phyloP scores from a whole-genome alignment of 1,140 invertebrate species.

The Mylabris phalerata region DNA sequence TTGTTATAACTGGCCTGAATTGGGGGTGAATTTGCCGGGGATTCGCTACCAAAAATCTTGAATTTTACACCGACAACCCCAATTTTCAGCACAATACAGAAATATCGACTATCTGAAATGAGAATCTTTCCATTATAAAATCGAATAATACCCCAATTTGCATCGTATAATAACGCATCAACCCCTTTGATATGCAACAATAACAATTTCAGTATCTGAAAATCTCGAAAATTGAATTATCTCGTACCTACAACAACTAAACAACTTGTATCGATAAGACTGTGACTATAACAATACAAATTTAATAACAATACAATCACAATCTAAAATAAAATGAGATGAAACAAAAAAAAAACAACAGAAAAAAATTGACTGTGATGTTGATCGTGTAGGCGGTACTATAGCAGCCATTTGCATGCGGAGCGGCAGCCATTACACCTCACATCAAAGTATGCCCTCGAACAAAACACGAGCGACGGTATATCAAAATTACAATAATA shows the following conservation, averaged over 20 bases:
- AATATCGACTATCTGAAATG: too few species aligned
- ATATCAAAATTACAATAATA: constrained; percentile 23
- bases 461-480: constrained; percentile 23
- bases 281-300: not conserved
- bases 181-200: not conserved
- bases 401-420: constrained; percentile 32
- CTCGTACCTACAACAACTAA: too few species aligned
- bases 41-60: too few species aligned
- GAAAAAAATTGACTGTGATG: constrained; percentile 12
- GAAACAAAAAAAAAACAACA: not conserved
- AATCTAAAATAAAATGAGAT: too few species aligned
- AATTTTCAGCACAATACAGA: too few species aligned
- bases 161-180: constrained; percentile 1
- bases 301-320: too few species aligned
- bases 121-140: not conserved
- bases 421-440: constrained; percentile 33
- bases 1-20: too few species aligned
- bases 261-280: not conserved
- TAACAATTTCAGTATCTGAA: constrained; percentile 13
- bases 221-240: constrained; percentile 20
- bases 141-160: not conserved
- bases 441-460: constrained; percentile 29
- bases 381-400: constrained; percentile 24
- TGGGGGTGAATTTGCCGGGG: too few species aligned
- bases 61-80: too few species aligned